Percentiles rank a stretch among this genome's conserved stretches.
These are phyloP conservation scores for Plemyria rubiginata DNA, from an alignment of 2,888 invertebrate genomes.

Conservation along the genomic window DNA sequence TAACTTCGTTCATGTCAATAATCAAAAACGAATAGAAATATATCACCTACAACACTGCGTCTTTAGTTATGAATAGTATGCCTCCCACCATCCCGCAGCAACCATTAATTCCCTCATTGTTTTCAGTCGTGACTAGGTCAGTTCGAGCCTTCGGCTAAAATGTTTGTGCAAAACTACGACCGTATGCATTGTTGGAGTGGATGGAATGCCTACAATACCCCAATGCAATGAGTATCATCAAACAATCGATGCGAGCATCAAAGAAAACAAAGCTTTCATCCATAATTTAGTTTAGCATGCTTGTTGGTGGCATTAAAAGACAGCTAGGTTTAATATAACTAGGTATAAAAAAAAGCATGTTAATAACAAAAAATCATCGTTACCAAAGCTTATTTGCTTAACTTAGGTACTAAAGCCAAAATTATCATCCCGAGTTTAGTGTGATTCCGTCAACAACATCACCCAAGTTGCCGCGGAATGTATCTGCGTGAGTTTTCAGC, in stretches of 20 bases:
- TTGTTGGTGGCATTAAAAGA: no score
- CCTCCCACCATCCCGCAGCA: constrained; percentile 1
- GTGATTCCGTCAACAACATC: no score
- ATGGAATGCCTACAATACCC: not conserved
- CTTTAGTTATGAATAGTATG: constrained; percentile 9
- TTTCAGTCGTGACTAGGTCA: constrained; percentile 22
- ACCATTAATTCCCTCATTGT: constrained; percentile 26
- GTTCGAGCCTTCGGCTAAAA: constrained; percentile 23
- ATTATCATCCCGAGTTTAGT: no score
- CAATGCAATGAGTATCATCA: not conserved
- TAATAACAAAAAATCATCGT: no score
- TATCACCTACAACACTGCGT: not conserved
- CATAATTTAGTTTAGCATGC: no score
- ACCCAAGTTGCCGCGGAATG: no score
- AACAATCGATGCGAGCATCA: not conserved
- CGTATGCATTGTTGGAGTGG: not conserved
- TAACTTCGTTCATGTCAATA: no score
- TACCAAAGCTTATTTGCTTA: no score
- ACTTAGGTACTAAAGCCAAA: no score
- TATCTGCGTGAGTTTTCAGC: no score
- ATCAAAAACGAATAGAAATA: not conserved
- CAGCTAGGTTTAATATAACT: no score
- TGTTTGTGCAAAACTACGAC: constrained; percentile 4
- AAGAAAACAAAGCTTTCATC: not conserved
- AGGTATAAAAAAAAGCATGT: no score